These are phyloP conservation scores for Leucoraja erinaceus DNA, from an alignment of 2,113 vertebrate genomes.

Conservation along the genomic window DNA sequence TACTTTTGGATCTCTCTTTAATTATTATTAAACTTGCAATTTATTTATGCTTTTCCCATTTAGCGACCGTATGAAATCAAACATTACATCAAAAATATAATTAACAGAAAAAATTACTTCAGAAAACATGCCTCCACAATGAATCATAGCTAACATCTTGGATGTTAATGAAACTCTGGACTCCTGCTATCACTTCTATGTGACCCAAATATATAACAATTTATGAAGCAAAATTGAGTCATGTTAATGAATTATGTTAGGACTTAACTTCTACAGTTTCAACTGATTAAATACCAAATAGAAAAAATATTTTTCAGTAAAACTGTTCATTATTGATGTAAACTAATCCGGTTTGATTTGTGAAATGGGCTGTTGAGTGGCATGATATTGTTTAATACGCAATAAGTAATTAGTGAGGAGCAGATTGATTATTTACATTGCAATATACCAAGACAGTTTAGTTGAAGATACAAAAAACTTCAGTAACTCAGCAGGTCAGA, in stretches of 20 bases:
- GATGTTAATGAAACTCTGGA: neutral
- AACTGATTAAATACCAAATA: too few species aligned
- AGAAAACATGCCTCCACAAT: neutral
- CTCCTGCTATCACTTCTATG: neutral
- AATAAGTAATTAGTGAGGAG: too few species aligned
- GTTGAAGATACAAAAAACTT: too few species aligned
- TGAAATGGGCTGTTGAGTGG: too few species aligned
- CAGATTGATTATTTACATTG: neutral
- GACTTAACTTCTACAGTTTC: too few species aligned
- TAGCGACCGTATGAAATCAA: neutral
- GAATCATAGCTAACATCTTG: neutral
- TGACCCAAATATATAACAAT: neutral
- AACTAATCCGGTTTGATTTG: too few species aligned
- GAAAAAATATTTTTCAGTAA: too few species aligned
- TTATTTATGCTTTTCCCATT: neutral
- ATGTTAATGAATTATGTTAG: neutral
- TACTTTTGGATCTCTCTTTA: neutral
- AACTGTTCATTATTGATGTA: too few species aligned
- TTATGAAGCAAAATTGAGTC: neutral
- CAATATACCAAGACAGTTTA: neutral
- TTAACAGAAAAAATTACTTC: neutral
- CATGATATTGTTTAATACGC: too few species aligned
- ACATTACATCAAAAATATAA: neutral
- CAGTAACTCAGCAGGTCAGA: too few species aligned
- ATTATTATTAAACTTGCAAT: conserved; percentile 1